A percentile compares a stretch with the other conserved stretches of the same genome.
Evolutionary conservation across 2,113 vertebrate genomes (phyloP).

Genomic region (Tenrec ecaudatus): DNA sequence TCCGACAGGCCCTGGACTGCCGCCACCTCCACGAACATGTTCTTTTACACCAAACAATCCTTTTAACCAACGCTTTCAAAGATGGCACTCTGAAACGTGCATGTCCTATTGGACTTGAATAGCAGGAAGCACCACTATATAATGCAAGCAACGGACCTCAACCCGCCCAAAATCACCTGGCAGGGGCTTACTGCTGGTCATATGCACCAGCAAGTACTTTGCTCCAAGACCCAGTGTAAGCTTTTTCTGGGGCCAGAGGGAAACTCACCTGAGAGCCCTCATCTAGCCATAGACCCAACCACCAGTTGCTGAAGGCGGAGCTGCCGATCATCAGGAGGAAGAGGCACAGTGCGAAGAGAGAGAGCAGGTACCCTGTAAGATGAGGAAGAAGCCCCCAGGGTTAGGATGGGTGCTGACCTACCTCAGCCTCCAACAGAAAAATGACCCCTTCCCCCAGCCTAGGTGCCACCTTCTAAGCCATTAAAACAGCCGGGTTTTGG

Average conservation of each 20-base stretch:
- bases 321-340: conserved; percentile 87
- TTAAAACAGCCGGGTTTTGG: not conserved
- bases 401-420: not conserved
- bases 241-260: not conserved
- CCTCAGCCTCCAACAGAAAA: not conserved
- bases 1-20: not conserved
- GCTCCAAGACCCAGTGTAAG: not conserved
- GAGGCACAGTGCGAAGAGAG: conserved; percentile 74
- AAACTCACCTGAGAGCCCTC: conserved; percentile 87
- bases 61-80: not conserved
- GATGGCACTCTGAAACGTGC: not conserved
- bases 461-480: not conserved
- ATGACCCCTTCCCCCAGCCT: not conserved
- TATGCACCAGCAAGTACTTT: not conserved
- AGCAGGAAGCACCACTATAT: not conserved
- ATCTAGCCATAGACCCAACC: conserved; percentile 90
- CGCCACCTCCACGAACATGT: not conserved
- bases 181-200: fast-evolving
- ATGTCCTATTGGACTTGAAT: not conserved
- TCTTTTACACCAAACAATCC: not conserved
- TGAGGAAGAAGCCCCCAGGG: not conserved
- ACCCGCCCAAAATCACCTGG: too few relatives aligned
- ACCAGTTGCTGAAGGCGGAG: conserved; percentile 91
- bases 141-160: not conserved
- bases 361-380: conserved; percentile 86